phyloP scores from a whole-genome alignment of 2,113 vertebrate genomes.

The Caretta caretta region DNA sequence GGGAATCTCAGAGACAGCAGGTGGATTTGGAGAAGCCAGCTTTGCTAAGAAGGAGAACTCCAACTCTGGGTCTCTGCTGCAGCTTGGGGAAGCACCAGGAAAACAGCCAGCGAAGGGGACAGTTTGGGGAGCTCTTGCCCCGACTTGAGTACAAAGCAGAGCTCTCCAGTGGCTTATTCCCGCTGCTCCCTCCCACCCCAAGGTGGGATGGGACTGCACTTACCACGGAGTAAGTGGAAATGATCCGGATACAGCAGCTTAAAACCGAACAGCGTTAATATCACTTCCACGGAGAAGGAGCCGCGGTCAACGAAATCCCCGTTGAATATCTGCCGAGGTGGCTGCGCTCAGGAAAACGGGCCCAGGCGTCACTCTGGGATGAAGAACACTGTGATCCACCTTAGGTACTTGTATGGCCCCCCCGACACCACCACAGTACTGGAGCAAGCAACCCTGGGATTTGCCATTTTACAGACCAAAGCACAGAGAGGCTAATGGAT shows the following conservation, averaged over 20 bases:
- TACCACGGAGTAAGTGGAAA: conserved; percentile 92
- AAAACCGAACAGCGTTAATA: conserved; percentile 94
- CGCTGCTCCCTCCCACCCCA: not conserved
- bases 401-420: not conserved
- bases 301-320: conserved; percentile 95
- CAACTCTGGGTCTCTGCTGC: not conserved
- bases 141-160: too few species aligned
- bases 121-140: not conserved
- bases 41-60: too few species aligned
- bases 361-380: not conserved
- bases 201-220: not conserved
- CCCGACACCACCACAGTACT: not conserved
- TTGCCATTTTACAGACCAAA: too few species aligned
- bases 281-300: conserved; percentile 95
- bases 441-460: not conserved
- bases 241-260: conserved; percentile 92
- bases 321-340: conserved; percentile 89
- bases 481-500: not conserved
- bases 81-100: too few species aligned
- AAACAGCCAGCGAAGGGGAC: not conserved
- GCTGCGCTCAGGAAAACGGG: not conserved
- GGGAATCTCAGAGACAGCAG: not conserved
- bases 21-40: not conserved
- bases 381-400: not conserved
- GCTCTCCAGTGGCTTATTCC: not conserved